Conservation (phyloP, 2,888 invertebrate genomes). For the Sabellastarte sp. region DNA sequence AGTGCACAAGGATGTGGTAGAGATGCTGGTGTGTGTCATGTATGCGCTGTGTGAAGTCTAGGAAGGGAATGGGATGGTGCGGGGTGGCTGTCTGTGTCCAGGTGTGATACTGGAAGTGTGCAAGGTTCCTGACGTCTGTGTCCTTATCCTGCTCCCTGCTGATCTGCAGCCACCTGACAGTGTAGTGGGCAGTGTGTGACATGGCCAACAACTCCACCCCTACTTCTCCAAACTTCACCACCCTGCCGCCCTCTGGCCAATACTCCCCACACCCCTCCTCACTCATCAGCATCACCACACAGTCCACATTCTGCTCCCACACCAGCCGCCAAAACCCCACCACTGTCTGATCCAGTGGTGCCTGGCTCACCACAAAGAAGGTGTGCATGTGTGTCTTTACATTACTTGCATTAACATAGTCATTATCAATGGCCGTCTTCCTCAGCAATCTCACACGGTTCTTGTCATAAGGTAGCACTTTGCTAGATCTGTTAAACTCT, state of each 20-base stretch:
- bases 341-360: constrained; percentile 14
- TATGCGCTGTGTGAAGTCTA: constrained; percentile 15
- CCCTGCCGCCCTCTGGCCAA: constrained; percentile 5
- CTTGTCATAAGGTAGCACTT: constrained; percentile 26
- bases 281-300: constrained; percentile 22
- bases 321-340: constrained; percentile 27
- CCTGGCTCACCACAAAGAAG: constrained; percentile 26
- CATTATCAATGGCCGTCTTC: constrained; percentile 20
- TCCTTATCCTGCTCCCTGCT: not conserved
- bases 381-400: constrained; percentile 12
- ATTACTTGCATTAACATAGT: constrained; percentile 29
- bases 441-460: constrained; percentile 21
- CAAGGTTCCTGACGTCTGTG: constrained; percentile 1
- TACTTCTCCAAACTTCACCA: constrained; percentile 3
- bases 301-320: constrained; percentile 17
- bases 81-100: constrained; percentile 16
- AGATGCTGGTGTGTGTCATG: not conserved
- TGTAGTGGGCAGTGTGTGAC: constrained; percentile 13
- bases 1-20: constrained; percentile 20
- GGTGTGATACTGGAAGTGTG: constrained; percentile 19
- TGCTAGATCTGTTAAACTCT: constrained; percentile 15
- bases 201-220: constrained; percentile 1
- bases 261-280: constrained; percentile 6
- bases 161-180: constrained; percentile 4
- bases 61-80: constrained; percentile 15